A percentile compares a stretch with the other conserved stretches of the same genome.
Conservation (phyloP, 2,113 vertebrate species). For the Dendropsophus ebraccatus region DNA sequence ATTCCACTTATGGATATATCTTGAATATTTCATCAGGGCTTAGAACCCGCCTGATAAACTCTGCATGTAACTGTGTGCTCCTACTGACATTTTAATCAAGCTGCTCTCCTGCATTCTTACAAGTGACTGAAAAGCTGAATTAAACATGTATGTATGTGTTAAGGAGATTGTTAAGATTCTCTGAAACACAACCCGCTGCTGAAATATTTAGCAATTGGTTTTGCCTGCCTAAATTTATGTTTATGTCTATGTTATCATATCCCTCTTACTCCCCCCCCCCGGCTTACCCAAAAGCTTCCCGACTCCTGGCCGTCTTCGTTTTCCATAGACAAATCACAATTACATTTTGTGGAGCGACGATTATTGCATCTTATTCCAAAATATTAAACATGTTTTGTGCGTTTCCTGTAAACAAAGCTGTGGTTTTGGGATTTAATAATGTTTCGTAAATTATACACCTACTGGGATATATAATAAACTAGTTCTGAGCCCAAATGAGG, state of each 20-base stretch:
- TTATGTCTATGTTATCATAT: slow-evolving; percentile 32
- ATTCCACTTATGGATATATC: slow-evolving; percentile 53
- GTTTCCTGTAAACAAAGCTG: background rate
- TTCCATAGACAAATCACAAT: slow-evolving; percentile 11
- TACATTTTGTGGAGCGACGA: slow-evolving; percentile 10
- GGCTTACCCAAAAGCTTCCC: background rate
- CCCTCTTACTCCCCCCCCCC: background rate
- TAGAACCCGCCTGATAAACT: slow-evolving; percentile 61
- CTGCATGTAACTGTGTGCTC: slow-evolving; percentile 54
- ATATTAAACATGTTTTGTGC: slow-evolving; percentile 27
- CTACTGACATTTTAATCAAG: slow-evolving; percentile 65
- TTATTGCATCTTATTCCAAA: slow-evolving; percentile 15
- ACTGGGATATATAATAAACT: background rate
- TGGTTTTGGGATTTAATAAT: background rate
- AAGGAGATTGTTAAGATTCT: slow-evolving; percentile 64
- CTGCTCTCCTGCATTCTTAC: slow-evolving; percentile 59
- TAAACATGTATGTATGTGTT: slow-evolving; percentile 65
- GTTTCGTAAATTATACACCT: background rate
- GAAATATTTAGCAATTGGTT: slow-evolving; percentile 64
- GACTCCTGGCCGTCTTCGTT: background rate
- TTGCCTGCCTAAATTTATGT: slow-evolving; percentile 59
- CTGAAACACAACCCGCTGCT: slow-evolving; percentile 59
- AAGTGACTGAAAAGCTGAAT: slow-evolving; percentile 64
- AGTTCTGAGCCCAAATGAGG: background rate
- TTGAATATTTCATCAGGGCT: slow-evolving; percentile 62